Conservation (phyloP, 2,113 vertebrate species). For the Brachionichthys hirsutus region DNA sequence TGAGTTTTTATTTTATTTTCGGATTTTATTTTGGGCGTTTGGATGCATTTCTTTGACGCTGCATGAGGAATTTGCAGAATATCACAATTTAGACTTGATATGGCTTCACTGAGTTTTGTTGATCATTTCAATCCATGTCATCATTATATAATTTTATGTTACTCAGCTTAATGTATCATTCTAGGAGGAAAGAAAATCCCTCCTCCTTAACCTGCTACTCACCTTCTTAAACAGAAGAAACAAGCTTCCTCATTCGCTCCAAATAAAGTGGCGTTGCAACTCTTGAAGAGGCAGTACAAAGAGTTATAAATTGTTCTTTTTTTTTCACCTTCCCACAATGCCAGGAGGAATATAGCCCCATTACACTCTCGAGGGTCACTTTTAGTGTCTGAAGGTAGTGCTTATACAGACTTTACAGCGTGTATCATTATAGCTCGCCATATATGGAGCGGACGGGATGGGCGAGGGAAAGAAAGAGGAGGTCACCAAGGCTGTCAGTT, state of each 20-base stretch:
- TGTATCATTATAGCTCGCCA: slow-evolving; percentile 88
- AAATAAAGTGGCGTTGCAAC: slow-evolving; percentile 58
- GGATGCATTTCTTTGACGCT: background rate
- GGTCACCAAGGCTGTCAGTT: slow-evolving; percentile 79
- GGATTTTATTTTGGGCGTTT: too few species aligned
- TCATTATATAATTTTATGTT: slow-evolving; percentile 18
- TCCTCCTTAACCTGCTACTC: slow-evolving; percentile 36
- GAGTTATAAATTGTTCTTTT: slow-evolving; percentile 68
- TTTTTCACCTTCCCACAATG: slow-evolving; percentile 73
- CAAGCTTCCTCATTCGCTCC: slow-evolving; percentile 48
- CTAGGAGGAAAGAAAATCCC: background rate
- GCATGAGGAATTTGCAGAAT: background rate
- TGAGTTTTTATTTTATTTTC: too few species aligned
- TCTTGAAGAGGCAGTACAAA: slow-evolving; percentile 64
- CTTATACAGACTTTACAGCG: slow-evolving; percentile 86
- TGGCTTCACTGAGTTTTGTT: too few species aligned
- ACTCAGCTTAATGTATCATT: slow-evolving; percentile 2
- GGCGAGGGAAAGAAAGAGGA: slow-evolving; percentile 83
- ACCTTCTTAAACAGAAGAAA: slow-evolving; percentile 51
- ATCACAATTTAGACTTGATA: slow-evolving; percentile 6
- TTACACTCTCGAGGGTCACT: slow-evolving; percentile 77
- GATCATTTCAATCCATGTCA: background rate
- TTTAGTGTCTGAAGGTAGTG: slow-evolving; percentile 78
- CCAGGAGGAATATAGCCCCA: slow-evolving; percentile 84
- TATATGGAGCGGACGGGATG: slow-evolving; percentile 83